Evolutionary conservation across 2,797 vertebrate genomes (phyloP), one percentile per base, ranked within the genome.

Genomic region (Hypotaenidia okinawae): DNA sequence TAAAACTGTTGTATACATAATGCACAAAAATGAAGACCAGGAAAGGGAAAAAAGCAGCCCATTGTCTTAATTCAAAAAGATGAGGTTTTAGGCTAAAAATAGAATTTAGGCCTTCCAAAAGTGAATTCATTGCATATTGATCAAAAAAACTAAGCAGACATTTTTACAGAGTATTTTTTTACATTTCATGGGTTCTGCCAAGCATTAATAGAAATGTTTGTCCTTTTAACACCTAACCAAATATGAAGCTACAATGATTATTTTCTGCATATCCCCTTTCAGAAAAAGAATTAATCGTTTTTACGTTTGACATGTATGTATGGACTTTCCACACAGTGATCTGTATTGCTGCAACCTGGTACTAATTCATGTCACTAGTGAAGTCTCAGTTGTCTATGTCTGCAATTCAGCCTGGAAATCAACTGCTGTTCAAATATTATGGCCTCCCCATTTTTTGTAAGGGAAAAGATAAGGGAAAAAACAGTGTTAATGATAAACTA

Each of bases 21-120:
- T 4, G 25, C 30, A 52, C 16, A 83, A 54, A 51, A 86, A 64
- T 16, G 12, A 68, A 57, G 17, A 58, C 3, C 8, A 68, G n/a
- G 18, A 57, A 72, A 39, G 5, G 10, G 4, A 1, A 17, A 16
- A 4, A 5, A 28, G 17, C 10, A 52, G 10, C 4, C 5, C 9
- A 33, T 4, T 24, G 22, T 25, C 30, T 55, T 24, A 41, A 18
- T 25, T 37, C 30, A 69, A 35, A 81, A 87, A 68, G 5, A 37
- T 39, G 5, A 13, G 2, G 5, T 45, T 64, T 41, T 45, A 81
- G 86, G 43, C 4, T 78, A 32, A 80, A 61, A 74, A 41, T 61
- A 33, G 2, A 32, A 59, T 2, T 55, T 37, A 16, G 2, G 4
- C 64, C 22, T 54, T 81, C 33, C 24, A 70, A 49, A 61, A 84